These are phyloP conservation scores for Steinernema feltiae DNA, from an alignment of 1,140 invertebrate species.

Conservation along the genomic window DNA sequence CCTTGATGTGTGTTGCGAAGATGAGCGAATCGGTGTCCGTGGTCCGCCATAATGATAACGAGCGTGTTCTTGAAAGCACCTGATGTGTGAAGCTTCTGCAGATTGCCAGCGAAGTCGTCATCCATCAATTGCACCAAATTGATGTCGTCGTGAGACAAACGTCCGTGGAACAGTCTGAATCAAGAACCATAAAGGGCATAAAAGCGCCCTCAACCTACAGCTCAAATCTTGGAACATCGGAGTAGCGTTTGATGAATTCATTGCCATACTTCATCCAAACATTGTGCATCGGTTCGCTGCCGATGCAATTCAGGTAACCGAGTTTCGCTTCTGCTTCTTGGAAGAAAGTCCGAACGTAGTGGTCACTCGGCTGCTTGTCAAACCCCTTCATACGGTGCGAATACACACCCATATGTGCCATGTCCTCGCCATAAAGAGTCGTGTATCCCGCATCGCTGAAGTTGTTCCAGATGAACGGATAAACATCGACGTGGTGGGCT, in stretches of 20 bases:
- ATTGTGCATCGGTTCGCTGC: slow-evolving; percentile 69
- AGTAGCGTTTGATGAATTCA: slow-evolving; percentile 14
- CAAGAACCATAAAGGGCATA: not conserved
- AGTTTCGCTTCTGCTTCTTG: slow-evolving; percentile 62
- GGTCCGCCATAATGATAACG: slow-evolving; percentile 77
- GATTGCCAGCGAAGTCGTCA: slow-evolving; percentile 67
- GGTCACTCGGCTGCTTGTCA: slow-evolving; percentile 72
- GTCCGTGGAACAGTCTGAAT: slow-evolving; percentile 76
- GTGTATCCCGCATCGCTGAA: slow-evolving; percentile 67
- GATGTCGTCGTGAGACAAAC: slow-evolving; percentile 76
- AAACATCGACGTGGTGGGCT: slow-evolving; percentile 68
- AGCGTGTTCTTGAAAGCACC: slow-evolving; percentile 70
- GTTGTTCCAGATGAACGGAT: slow-evolving; percentile 68
- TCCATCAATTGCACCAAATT: slow-evolving; percentile 72
- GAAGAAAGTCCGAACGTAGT: slow-evolving; percentile 77
- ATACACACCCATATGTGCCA: slow-evolving; percentile 64
- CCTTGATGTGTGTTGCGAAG: slow-evolving; percentile 70
- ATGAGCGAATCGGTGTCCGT: slow-evolving; percentile 68
- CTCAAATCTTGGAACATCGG: not conserved
- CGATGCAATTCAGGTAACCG: slow-evolving; percentile 66
- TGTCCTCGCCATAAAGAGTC: slow-evolving; percentile 77
- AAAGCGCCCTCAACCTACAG: too few relatives aligned
- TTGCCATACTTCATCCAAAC: slow-evolving; percentile 49
- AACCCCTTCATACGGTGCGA: slow-evolving; percentile 82
- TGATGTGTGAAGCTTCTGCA: slow-evolving; percentile 29